A percentile compares a stretch with the other conserved stretches of the same genome.
These are phyloP conservation scores for Tolmerus cingulatus DNA, from an alignment of 2,888 invertebrate genomes.

Conservation along the genomic window DNA sequence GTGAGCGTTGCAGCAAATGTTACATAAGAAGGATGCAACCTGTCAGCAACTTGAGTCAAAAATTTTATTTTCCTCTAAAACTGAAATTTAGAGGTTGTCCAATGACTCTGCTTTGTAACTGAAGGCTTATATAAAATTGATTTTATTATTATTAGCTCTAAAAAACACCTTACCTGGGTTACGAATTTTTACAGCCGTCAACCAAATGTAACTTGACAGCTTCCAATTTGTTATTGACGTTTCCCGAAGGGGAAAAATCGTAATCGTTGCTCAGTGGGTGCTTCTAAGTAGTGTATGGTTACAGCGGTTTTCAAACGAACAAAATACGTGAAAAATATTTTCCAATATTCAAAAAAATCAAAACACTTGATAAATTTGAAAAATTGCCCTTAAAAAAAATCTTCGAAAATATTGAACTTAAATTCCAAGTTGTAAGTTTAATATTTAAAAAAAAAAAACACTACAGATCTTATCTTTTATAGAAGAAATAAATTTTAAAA, in stretches of 20 bases:
- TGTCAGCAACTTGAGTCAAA: background rate
- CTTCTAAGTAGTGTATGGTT: background rate
- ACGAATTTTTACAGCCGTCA: background rate
- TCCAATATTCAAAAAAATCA: background rate
- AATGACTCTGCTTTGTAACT: background rate
- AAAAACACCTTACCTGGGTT: background rate
- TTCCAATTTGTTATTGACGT: constrained; percentile 20
- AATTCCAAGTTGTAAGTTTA: too few species aligned
- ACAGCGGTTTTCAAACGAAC: background rate
- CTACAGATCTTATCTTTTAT: too few species aligned
- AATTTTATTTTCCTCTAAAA: background rate
- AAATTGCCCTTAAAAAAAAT: too few species aligned
- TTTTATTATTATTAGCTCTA: background rate
- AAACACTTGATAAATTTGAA: background rate
- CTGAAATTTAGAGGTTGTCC: background rate
- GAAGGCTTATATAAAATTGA: background rate
- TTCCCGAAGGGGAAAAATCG: background rate
- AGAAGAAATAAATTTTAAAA: too few species aligned
- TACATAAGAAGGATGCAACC: constrained; percentile 27
- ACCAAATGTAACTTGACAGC: background rate
- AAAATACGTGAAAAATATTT: background rate
- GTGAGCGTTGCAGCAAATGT: background rate
- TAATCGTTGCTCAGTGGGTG: background rate
- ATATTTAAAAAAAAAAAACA: too few species aligned
- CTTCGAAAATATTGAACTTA: too few species aligned